phyloP scores from a whole-genome alignment of 2,888 invertebrate species.

The Strigamia maritima region DNA sequence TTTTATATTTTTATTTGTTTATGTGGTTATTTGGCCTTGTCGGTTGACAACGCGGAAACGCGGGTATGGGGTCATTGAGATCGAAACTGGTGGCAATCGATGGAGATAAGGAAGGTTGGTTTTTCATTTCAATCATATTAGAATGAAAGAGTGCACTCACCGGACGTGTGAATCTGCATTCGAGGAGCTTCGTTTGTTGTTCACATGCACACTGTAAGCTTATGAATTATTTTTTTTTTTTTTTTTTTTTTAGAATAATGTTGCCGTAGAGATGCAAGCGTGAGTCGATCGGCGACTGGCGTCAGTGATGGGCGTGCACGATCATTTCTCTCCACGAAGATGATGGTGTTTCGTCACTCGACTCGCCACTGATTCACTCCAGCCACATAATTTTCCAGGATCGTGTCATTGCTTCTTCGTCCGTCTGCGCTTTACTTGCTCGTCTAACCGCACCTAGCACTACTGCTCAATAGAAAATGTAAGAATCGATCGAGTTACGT shows the following conservation, averaged over 20 bases:
- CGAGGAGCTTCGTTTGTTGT: neutral
- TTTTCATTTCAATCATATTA: neutral
- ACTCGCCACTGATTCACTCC: neutral
- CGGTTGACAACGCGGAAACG: neutral
- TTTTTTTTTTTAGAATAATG: neutral
- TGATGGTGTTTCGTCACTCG: neutral
- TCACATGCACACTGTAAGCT: neutral
- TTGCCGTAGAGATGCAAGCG: neutral
- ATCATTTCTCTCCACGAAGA: neutral
- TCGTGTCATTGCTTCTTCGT: conserved; percentile 4
- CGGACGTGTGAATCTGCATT: neutral
- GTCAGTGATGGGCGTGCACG: neutral
- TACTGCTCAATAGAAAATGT: neutral
- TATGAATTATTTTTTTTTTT: too few relatives aligned
- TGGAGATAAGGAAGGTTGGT: neutral
- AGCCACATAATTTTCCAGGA: neutral
- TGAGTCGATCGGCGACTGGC: neutral
- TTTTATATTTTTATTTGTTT: too few relatives aligned
- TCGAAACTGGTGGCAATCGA: conserved; percentile 4
- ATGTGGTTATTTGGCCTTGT: too few relatives aligned
- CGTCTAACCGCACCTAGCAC: neutral
- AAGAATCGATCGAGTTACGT: neutral
- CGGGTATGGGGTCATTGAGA: neutral
- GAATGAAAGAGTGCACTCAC: neutral
- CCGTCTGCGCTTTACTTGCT: neutral